phyloP scores from a whole-genome alignment of 2,888 invertebrate species.

The Punctoribates punctum region DNA sequence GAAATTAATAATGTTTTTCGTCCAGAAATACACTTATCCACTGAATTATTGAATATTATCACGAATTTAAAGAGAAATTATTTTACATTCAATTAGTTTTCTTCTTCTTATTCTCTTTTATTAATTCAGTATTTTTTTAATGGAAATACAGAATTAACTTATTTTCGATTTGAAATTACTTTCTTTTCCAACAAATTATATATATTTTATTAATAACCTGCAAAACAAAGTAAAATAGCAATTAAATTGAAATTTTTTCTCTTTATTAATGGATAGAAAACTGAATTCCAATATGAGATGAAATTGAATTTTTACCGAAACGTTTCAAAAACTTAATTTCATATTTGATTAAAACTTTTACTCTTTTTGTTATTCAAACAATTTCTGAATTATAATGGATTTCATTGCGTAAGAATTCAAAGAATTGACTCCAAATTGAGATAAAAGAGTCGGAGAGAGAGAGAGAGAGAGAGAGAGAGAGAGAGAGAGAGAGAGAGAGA shows the following conservation, averaged over 20 bases:
- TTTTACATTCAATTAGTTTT: conserved; percentile 11
- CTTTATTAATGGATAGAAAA: background rate
- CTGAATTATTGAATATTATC: conserved; percentile 20
- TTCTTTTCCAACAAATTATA: background rate
- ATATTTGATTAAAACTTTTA: conserved; percentile 1
- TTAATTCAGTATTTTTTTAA: conserved; percentile 2
- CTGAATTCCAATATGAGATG: background rate
- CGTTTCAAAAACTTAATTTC: background rate
- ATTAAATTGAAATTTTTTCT: conserved; percentile 9
- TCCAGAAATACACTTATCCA: background rate
- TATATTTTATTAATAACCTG: conserved; percentile 11
- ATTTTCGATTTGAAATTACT: background rate
- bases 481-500: conserved; percentile 19
- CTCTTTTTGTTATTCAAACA: background rate
- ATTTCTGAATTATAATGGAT: background rate
- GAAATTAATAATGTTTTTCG: no score
- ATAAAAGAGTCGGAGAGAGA: background rate
- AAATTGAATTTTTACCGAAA: background rate
- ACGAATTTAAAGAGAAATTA: background rate
- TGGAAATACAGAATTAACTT: background rate
- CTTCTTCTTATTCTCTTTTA: background rate
- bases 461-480: conserved; percentile 19
- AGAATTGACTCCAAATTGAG: background rate
- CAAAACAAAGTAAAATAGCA: conserved; percentile 5
- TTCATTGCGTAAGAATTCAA: background rate